These are phyloP conservation scores for Leptobrachium leishanense DNA, from an alignment of 2,113 vertebrate genomes.

Conservation along the genomic window DNA sequence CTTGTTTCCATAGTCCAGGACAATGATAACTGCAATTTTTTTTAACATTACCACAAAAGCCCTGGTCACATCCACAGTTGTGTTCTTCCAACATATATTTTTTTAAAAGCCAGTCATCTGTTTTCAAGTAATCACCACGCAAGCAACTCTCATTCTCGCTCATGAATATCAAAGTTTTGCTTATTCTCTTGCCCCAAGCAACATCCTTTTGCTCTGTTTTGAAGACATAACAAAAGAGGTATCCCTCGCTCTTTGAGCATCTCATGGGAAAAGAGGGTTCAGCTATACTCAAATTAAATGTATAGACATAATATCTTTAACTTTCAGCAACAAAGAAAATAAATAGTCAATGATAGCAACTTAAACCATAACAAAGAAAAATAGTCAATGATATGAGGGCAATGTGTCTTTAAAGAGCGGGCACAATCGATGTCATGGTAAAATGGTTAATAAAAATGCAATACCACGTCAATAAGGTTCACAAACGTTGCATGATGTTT, in stretches of 20 bases:
- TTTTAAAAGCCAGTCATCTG: too few relatives aligned
- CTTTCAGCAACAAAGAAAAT: background rate
- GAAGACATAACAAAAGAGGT: background rate
- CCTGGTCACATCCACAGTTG: too few relatives aligned
- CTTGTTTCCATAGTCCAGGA: too few relatives aligned
- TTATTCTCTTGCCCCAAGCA: constrained; percentile 6
- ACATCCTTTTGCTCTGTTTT: background rate
- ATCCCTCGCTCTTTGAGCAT: background rate
- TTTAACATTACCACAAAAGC: too few relatives aligned
- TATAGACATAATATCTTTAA: background rate
- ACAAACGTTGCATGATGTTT: background rate
- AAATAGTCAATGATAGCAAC: background rate
- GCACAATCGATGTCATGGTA: too few relatives aligned
- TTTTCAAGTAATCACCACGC: background rate
- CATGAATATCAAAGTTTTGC: background rate
- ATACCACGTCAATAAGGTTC: background rate
- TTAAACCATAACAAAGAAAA: background rate
- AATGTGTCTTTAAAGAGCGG: background rate
- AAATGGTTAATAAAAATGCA: background rate
- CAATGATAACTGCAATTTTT: too few relatives aligned
- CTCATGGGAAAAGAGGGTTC: background rate
- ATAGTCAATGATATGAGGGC: background rate
- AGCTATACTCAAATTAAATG: background rate
- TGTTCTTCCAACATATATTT: too few relatives aligned
- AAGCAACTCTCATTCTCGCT: background rate